Conservation (phyloP, 2,797 vertebrate species). For the Crotalus adamanteus region DNA sequence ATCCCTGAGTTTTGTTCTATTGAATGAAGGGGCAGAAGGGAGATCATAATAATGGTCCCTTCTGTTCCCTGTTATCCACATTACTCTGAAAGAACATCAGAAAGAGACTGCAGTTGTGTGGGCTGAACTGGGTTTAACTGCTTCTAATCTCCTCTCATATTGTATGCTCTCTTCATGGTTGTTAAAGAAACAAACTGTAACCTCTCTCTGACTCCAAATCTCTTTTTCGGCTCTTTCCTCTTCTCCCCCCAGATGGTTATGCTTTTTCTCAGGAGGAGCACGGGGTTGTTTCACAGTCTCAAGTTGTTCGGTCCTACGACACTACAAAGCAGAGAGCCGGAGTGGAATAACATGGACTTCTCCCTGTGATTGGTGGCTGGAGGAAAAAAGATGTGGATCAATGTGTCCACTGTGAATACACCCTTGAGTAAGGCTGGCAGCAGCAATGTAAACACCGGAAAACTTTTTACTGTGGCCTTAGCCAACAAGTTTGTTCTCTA, state of each 20-base stretch:
- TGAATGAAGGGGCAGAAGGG: background rate
- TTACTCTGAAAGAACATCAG: background rate
- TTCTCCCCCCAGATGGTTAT: slow-evolving; percentile 84
- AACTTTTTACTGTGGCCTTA: slow-evolving; percentile 80
- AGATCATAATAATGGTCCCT: background rate
- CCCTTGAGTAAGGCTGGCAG: slow-evolving; percentile 54
- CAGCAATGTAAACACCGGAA: slow-evolving; percentile 64
- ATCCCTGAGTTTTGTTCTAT: background rate
- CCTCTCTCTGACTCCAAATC: background rate
- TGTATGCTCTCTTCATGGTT: background rate
- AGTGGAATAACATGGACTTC: slow-evolving; percentile 74
- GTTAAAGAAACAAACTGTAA: background rate
- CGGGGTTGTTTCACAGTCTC: slow-evolving; percentile 93
- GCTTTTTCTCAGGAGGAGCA: slow-evolving; percentile 99
- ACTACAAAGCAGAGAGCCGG: slow-evolving; percentile 88
- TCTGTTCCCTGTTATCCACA: background rate
- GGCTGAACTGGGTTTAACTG: background rate
- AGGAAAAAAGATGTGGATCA: slow-evolving; percentile 56
- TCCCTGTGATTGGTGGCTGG: slow-evolving; percentile 30
- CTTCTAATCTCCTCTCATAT: background rate
- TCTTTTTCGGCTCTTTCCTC: slow-evolving; percentile 39
- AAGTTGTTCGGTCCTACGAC: slow-evolving; percentile 95
- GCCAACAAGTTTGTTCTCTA: slow-evolving; percentile 67
- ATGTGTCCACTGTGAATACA: slow-evolving; percentile 59
- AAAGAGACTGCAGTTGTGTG: background rate